Evolutionary conservation across 92 coral and sea anemone genomes (phyloP), one percentile per base, ranked within the genome.

Genomic region (Phenganax marumi): DNA sequence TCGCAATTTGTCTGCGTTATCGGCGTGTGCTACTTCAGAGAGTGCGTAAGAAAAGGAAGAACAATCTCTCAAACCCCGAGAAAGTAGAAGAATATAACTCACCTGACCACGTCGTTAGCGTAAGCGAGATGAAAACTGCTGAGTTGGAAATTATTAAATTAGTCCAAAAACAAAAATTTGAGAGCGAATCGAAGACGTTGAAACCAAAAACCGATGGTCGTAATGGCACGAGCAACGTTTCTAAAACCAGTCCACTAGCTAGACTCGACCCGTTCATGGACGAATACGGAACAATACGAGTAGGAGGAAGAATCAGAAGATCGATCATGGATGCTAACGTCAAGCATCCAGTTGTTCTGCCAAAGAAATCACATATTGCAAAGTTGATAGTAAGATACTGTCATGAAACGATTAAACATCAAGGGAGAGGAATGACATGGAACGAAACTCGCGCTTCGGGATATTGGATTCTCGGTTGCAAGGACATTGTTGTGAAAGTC

Each of bases 221-320:
- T 5, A 5, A 33, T 5, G 43, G 43, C 43, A 33, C 43, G 43
- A 33, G 43, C 43, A 33, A 33, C 5, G 43, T 33, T 33, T 33
- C 43, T 33, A 33, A 33, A 33, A 33, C 43, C 43, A 33, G 43
- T 33, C 75, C 75, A 9, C 52, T 69, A 25, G 12, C 50, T 19
- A 48, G 75, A 46, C 75, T 69, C 3, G 75, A 69, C 19, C 75
- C 75, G 19, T 69, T 69, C 52, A 11, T 69, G 26, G 75, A 69
- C 33, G 75, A 69, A 25, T 25, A 0, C 17, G 75, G 75, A 17
- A 69, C 6, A 24, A 46, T 69, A 75, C 53, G 62, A 52, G 80
- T 75, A 46, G 80, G 80, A 75, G 80, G 80, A 75, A 75, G 80
- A 75, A 75, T 75, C 19, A 75, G 80, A 75, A 75, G 80, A 50